These are phyloP conservation scores for Aurelia aurita DNA, from an alignment of 30 jellyfish, hydroid and myxozoan genomes.

Conservation along the genomic window DNA sequence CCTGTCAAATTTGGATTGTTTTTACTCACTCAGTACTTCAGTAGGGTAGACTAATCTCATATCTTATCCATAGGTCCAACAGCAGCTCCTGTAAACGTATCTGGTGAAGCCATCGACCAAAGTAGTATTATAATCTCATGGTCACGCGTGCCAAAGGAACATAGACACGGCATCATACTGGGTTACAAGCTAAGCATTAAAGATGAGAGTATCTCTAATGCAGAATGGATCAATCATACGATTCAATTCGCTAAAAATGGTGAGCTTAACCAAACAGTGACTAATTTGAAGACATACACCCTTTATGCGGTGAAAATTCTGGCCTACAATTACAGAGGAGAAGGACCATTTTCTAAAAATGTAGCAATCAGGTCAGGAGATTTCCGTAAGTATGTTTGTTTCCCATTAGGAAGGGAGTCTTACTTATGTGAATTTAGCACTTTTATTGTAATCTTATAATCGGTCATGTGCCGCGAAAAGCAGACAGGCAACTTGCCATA, in stretches of 20 bases:
- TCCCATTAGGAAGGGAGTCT: not conserved
- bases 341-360: slow-evolving; percentile 40
- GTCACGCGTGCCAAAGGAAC: slow-evolving; percentile 46
- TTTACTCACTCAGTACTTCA: not conserved
- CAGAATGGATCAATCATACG: slow-evolving; percentile 35
- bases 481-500: too few species aligned
- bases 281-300: slow-evolving; percentile 50
- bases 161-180: slow-evolving; percentile 34
- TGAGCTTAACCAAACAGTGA: slow-evolving; percentile 6
- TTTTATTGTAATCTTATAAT: too few species aligned
- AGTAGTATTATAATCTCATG: slow-evolving; percentile 9
- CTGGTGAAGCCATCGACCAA: slow-evolving; percentile 28
- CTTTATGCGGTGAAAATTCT: slow-evolving; percentile 39
- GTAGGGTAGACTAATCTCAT: too few species aligned
- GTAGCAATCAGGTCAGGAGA: slow-evolving; percentile 61
- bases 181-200: slow-evolving; percentile 36
- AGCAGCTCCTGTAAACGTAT: slow-evolving; percentile 27
- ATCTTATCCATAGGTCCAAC: slow-evolving; percentile 15
- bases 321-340: slow-evolving; percentile 47
- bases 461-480: too few species aligned
- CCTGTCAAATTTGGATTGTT: not conserved
- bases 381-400: slow-evolving; percentile 9
- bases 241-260: not conserved
- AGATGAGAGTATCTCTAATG: slow-evolving; percentile 4
- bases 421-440: too few species aligned